Evolutionary conservation across 2,888 invertebrate species (phyloP).

Genomic region (Eugnorisma glareosa): DNA sequence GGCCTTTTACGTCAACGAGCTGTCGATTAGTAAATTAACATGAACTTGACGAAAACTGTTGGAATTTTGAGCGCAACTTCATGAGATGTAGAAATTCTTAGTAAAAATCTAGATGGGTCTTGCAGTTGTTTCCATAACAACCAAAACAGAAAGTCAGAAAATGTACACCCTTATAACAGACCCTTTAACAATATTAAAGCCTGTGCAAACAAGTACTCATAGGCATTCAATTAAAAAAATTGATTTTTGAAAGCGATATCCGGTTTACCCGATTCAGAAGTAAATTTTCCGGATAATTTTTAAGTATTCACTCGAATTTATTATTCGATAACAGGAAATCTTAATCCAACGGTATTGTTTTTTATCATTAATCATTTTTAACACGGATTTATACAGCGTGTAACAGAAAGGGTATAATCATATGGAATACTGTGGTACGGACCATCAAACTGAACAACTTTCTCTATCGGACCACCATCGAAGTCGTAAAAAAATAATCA

Average conservation of each 20-base stretch:
- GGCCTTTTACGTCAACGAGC: not conserved
- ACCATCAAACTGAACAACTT: too few species aligned
- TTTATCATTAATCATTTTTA: constrained; percentile 10
- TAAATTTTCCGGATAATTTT: constrained; percentile 29
- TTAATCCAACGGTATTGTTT: not conserved
- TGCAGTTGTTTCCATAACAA: not conserved
- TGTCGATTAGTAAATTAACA: constrained; percentile 1
- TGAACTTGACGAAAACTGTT: not conserved
- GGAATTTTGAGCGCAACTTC: not conserved
- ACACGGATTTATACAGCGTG: not conserved
- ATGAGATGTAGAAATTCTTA: not conserved
- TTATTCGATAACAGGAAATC: not conserved
- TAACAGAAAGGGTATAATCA: too few species aligned
- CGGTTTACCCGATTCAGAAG: not conserved
- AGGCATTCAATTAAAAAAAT: constrained; percentile 15
- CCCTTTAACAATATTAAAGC: not conserved
- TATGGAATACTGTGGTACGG: too few species aligned
- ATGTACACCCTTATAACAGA: not conserved
- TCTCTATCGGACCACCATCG: too few species aligned
- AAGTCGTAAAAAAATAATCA: too few species aligned
- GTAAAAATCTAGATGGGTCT: not conserved
- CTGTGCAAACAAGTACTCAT: not conserved
- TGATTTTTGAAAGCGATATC: constrained; percentile 6
- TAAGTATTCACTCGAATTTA: constrained; percentile 7
- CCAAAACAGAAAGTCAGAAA: constrained; percentile 1